Evolutionary conservation across 2,797 vertebrate species (phyloP).

Genomic region (Mallotus villosus): DNA sequence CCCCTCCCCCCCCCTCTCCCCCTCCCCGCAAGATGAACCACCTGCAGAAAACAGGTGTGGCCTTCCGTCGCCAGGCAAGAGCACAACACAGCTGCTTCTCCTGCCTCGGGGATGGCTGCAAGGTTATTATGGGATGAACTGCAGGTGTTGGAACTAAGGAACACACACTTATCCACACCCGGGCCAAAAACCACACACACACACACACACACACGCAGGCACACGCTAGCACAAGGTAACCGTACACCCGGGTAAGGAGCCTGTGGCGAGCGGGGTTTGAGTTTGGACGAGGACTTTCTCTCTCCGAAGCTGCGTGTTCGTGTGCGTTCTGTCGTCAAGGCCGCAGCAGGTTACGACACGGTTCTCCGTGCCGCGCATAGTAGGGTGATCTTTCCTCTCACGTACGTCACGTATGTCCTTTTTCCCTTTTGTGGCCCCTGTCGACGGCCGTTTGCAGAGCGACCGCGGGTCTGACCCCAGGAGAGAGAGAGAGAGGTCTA

Average conservation of each 20-base stretch:
- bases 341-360: not conserved
- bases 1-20: slow-evolving; percentile 28
- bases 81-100: slow-evolving; percentile 85
- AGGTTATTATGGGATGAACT: slow-evolving; percentile 56
- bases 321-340: slow-evolving; percentile 17
- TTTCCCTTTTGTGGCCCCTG: too few species aligned
- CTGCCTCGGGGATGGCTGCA: slow-evolving; percentile 59
- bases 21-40: slow-evolving; percentile 79
- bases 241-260: slow-evolving; percentile 8
- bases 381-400: too few species aligned
- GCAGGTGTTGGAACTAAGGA: slow-evolving; percentile 53
- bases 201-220: slow-evolving; percentile 18
- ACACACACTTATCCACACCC: slow-evolving; percentile 25
- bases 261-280: slow-evolving; percentile 17
- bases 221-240: not conserved
- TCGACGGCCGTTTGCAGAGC: too few species aligned
- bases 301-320: not conserved
- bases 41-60: slow-evolving; percentile 88
- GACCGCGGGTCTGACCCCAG: too few species aligned
- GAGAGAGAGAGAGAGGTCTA: too few species aligned
- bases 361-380: too few species aligned
- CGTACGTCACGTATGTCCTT: too few species aligned
- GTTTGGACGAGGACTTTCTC: slow-evolving; percentile 26
- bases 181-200: slow-evolving; percentile 33
- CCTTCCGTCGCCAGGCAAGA: slow-evolving; percentile 48